Evolutionary conservation across 2,888 invertebrate genomes (phyloP), one percentile per base, ranked within the genome.

Genomic region (Cynaeus angustus): DNA sequence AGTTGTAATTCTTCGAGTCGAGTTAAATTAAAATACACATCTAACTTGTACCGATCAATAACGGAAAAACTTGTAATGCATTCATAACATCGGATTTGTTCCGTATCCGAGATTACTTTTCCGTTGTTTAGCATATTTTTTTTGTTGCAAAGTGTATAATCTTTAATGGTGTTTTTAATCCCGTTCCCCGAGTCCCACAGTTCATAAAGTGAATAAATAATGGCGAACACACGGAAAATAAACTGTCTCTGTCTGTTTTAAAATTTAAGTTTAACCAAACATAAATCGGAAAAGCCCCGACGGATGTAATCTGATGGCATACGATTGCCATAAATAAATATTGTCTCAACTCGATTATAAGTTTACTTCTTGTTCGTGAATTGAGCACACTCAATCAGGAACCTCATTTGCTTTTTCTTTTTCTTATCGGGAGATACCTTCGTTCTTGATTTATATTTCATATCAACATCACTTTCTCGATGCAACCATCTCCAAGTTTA

Each of bases 301-400:
- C 64, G 64, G 64, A 64, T 41, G 64, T 64, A 45, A 64, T 66
- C 66, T 55, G 66, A 66, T 66, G 66, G 45, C 26, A 56, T 41
- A 45, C 53, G 64, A 61, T 50, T 72, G 69, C 68, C 73, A 68
- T 73, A 73, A 73, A 75, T 73, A 75, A 73, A 75, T 73, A 73
- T 75, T 75, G 74, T 68, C 59, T 68, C 59, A 73, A 75, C 73
- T 73, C 73, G 72, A 74, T 75, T 75, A 73, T 73, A 72, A 71
- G 72, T 73, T 72, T 73, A 68, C 52, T 62, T 67, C 68, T 66
- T 67, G 66, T 74, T 72, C 62, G 59, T 59, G 50, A 52, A 64
- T 55, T 65, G 68, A 66, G 43, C 48, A 66, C 66, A 66, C 55
- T 65, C 68, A 70, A 70, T 72, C 64, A 68, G 45, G 62, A 70